Evolutionary conservation across 2,113 vertebrate species (phyloP), one percentile per base, ranked within the genome.

Genomic region (Coracopsis vasa): DNA sequence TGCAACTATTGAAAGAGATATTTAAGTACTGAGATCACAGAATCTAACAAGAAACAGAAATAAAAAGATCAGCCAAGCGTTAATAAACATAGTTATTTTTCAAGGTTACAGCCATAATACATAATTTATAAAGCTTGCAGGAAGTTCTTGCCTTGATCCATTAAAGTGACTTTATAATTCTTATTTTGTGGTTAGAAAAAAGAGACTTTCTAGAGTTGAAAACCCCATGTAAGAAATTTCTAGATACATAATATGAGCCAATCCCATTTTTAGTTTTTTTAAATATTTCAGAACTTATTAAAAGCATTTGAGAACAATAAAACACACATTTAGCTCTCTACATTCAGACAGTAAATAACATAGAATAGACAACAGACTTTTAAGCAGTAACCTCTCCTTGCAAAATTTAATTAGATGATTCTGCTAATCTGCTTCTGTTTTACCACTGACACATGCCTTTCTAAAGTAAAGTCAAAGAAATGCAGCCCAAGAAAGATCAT

Each of bases 51-150:
- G 77, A 87, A 94, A 78, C 56, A 91, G 80, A 88, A 95, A 90
- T 95, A 95, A 95, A 93, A 95, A 93, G 39, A 9, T 9, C 56
- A 92, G 88, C 51, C 83, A 96, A 91, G 83, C 2, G 4, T 93
- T 91, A 95, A 95, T 88, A 96, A 97, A 95, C 77, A 87, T 61
- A 42, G 95, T 84, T 94, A 87, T 93, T 96, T 95, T 96, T 95
- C 92, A 95, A 96, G 94, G 77, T 94, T 96, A 94, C 69, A 89
- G 77, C 31, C 44, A 44, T 45, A 85, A 93, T 96, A 75, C 80
- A 96, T 96, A 91, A 97, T 96, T 94, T 95, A 96, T 94, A 86
- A 97, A 92, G 77, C 90, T 58, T 94, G 83, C 56, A 96, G 72
- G 67, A 95, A 96, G 56, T 95, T 95, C 80, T 87, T 10, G 61